Conservation (phyloP, 1,140 invertebrate genomes). For the Drosophila pruinosa region DNA sequence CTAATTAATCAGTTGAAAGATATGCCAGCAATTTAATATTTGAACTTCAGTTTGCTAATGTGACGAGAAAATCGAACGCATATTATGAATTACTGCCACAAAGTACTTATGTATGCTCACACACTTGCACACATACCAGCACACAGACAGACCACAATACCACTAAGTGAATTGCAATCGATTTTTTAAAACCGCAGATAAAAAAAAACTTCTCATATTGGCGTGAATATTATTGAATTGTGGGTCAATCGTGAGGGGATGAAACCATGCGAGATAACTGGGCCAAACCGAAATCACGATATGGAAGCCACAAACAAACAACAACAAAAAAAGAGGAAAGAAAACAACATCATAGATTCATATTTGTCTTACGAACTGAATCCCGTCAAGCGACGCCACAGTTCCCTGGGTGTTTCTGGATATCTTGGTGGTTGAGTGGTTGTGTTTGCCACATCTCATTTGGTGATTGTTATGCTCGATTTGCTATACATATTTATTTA, state of each 20-base stretch:
- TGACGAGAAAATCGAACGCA: conserved; percentile 1
- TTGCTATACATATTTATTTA: conserved; percentile 32
- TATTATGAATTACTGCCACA: conserved; percentile 7
- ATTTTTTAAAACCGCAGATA: conserved; percentile 26
- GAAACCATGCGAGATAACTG: conserved; percentile 34
- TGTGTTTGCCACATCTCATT: conserved; percentile 18
- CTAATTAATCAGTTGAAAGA: conserved; percentile 20
- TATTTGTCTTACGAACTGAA: conserved; percentile 41
- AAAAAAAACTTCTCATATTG: neutral
- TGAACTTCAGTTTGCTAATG: neutral
- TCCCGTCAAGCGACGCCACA: conserved; percentile 27
- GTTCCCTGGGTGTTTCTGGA: neutral
- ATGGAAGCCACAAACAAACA: conserved; percentile 2
- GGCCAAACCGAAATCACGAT: conserved; percentile 31
- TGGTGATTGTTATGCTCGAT: conserved; percentile 48
- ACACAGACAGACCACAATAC: neutral
- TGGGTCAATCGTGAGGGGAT: conserved; percentile 36
- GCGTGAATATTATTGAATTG: conserved; percentile 15
- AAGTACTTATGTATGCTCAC: neutral
- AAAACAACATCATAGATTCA: conserved; percentile 27
- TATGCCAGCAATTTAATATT: neutral
- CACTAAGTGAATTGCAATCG: conserved; percentile 23
- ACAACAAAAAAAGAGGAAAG: neutral
- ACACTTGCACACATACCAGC: neutral
- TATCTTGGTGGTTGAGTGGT: neutral